A percentile compares a stretch with the other conserved stretches of the same genome.
These are phyloP conservation scores for Grammomys surdaster DNA, from an alignment of 2,113 vertebrate genomes.

Conservation along the genomic window DNA sequence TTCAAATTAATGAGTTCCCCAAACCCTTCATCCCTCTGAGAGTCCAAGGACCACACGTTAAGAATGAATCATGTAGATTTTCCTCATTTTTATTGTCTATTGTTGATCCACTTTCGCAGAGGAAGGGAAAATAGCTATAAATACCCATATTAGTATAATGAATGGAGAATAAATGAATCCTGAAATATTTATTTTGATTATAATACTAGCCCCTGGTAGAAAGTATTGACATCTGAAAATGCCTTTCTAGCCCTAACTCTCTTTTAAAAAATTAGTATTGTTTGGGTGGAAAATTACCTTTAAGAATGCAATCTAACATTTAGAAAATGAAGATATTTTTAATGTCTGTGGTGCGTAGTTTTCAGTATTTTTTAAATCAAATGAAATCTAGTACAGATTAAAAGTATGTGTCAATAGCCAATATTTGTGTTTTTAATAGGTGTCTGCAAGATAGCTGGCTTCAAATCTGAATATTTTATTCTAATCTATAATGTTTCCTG, in stretches of 20 bases:
- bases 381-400: not conserved
- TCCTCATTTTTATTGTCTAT: not conserved
- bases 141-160: not conserved
- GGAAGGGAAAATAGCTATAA: not conserved
- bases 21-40: not conserved
- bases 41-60: not conserved
- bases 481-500: not conserved
- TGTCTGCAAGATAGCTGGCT: no score
- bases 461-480: conserved; percentile 1
- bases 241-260: not conserved
- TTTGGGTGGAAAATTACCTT: conserved; percentile 32
- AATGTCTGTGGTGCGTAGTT: not conserved
- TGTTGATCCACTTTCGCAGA: conserved; percentile 24
- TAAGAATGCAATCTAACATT: conserved; percentile 12
- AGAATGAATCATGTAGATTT: not conserved
- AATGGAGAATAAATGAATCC: not conserved
- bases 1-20: not conserved
- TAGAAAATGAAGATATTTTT: conserved; percentile 48
- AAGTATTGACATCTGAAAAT: conserved; percentile 28
- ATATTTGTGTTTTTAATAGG: not conserved
- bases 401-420: not conserved
- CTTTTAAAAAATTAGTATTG: not conserved
- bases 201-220: conserved; percentile 2
- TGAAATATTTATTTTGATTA: conserved; percentile 47
- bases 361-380: conserved; percentile 30